Evolutionary conservation across 2,113 vertebrate species (phyloP), one percentile per base, ranked within the genome.

Genomic region (Gila orcuttii): DNA sequence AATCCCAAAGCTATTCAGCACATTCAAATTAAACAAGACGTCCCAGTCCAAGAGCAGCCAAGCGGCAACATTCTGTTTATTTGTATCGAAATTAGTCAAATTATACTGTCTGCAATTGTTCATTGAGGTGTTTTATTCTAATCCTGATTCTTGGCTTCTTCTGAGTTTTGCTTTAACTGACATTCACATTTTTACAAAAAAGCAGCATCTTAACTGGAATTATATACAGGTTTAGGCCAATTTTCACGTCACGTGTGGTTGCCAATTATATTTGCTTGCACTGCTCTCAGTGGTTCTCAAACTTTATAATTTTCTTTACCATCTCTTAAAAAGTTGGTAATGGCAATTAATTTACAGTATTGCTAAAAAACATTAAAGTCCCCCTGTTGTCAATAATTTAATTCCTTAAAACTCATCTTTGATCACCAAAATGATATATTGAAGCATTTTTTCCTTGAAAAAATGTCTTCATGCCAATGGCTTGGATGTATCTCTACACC

Each of bases 11-110:
- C 55, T 60, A 36, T 42, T 55, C 11, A 23, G 31, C 57, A 62
- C 36, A 81, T 64, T 81, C 25, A 66, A 25, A 81, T 81, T 47
- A 66, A 81, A 81, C 39, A 50, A 66, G 74, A 66, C 25, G 15
- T 66, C 15, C 13, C n/a, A 39, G 79, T 81, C 60, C 15, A 19
- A 64, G 60, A 66, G 79, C 39, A 66, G 60, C 39, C 79, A 15
- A 81, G 79, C 39, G 60, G 79, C 59, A 81, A 25, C 45, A 3
- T 81, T 69, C 19, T 69, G 80, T 69, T 36, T 68, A 55, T 69
- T 82, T 50, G 17, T 36, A 82, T 55, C 15, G 45, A 12, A 81
- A 50, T 50, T 23, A 80, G 78, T 25, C 28, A 82, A 82, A 50
- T 50, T 31, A 55, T 64, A 28, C 59, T 47, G 15, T 64, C 59